Base-by-base conservation (phyloP, 2,888 invertebrate species). In the Sycophila texana region DNA sequence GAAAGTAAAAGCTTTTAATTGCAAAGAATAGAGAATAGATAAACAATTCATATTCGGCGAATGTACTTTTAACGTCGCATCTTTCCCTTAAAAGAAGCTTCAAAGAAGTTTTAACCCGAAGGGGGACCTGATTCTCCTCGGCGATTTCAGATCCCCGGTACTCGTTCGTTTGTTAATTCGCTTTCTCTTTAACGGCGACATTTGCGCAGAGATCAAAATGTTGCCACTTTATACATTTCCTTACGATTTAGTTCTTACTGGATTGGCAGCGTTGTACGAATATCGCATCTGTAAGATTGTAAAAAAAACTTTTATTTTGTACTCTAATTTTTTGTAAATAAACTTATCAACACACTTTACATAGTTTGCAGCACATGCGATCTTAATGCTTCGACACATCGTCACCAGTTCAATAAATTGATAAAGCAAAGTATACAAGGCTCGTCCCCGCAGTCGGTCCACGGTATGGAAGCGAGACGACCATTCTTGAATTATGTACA, bases 41-140 rank as follows among this genome's bases (percentile, higher is more conserved):
- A 84, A 82, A 84, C 84, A 84, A 77, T 82, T 82, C 82, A 83
- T 83, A 84, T 84, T 83, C 83, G 83, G 81, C 73, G 74, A 80
- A 82, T 82, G 81, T 73, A 84, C 65, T 80, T 72, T 39, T 1
- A 39, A 39, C 76, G 63, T 12, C 57, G 65, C 55, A 30, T 74
- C 74, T 79, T 77, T 66, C 61, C 66, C 67, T 67, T 26, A 63
- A 1, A 47, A 39, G 49, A 61, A 76, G 55, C 60, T 67, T 67
- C 58, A 16, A 70, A 74, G 73, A 74, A 70, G 20, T 74, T 70
- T 65, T 16, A 47, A 53, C 60, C 18, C 39, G n/a, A 12, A 12
- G 47, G 4, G 18, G 0, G 47, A 3, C 10, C 12, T 53, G 1
- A 10, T 4, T 65, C 2, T n/a, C 4, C 22, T 26, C 5, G 7